phyloP scores from a whole-genome alignment of 92 coral and sea anemone species.

The Muricea muricata region DNA sequence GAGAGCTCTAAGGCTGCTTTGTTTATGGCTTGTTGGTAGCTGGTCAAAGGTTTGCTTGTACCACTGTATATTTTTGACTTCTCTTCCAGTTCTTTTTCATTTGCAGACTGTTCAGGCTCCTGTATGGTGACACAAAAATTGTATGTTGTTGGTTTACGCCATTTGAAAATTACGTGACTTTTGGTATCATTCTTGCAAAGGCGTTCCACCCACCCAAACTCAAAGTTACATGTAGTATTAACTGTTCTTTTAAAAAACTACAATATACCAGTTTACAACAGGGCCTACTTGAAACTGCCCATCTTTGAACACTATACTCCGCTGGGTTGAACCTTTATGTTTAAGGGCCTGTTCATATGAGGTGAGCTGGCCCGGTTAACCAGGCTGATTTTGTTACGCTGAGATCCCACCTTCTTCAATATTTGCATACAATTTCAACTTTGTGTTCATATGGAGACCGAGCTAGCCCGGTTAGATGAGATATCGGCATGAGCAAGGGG shows the following conservation, averaged over 20 bases:
- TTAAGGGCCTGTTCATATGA: too few relatives aligned
- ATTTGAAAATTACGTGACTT: background rate
- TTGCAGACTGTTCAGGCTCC: constrained; percentile 21
- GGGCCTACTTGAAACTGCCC: constrained; percentile 49
- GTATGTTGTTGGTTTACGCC: background rate
- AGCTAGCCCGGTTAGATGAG: too few relatives aligned
- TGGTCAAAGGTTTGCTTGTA: constrained; percentile 13
- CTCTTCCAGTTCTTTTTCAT: constrained; percentile 28
- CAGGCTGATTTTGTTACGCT: too few relatives aligned
- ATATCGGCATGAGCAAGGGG: too few relatives aligned
- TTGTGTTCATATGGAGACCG: too few relatives aligned
- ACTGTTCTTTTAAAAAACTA: too few relatives aligned
- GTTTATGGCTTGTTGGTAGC: constrained; percentile 20
- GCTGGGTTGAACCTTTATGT: constrained; percentile 37
- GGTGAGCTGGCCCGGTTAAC: too few relatives aligned
- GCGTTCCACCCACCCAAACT: constrained; percentile 17
- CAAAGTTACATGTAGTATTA: background rate
- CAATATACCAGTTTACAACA: too few relatives aligned
- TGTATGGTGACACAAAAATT: constrained; percentile 5
- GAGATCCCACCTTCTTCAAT: too few relatives aligned
- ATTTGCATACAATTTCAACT: too few relatives aligned
- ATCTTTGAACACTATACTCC: constrained; percentile 39
- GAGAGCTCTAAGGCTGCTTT: too few relatives aligned
- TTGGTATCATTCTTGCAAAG: background rate
- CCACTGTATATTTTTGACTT: constrained; percentile 27